A percentile compares a stretch with the other conserved stretches of the same genome.
Conservation (phyloP, 23 tunicate genomes). For the Halocynthia roretzi region DNA sequence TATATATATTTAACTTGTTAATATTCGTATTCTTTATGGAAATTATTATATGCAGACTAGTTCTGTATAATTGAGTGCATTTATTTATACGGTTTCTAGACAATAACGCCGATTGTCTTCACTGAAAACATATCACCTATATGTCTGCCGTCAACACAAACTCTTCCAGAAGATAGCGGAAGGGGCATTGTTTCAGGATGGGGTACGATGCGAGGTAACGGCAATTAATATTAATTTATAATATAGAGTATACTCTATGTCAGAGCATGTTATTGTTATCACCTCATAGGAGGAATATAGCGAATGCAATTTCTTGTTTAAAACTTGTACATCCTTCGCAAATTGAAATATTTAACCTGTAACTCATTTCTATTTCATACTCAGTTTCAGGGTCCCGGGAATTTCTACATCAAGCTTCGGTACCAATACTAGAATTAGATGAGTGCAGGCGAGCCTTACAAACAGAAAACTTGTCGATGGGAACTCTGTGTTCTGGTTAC, state of each 20-base stretch:
- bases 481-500: constrained; percentile 41
- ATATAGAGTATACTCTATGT: neutral
- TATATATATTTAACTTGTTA: neutral
- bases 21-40: neutral
- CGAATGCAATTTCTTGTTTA: neutral
- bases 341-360: neutral
- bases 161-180: neutral
- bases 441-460: neutral
- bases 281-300: neutral
- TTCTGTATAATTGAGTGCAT: neutral
- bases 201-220: constrained; percentile 33
- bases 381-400: constrained; percentile 22
- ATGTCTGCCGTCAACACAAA: constrained; percentile 10
- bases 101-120: constrained; percentile 8
- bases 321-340: neutral
- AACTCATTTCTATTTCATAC: neutral
- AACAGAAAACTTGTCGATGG: constrained; percentile 2
- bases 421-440: constrained; percentile 6
- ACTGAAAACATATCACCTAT: constrained; percentile 23
- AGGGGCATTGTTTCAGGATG: constrained; percentile 35
- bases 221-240: neutral
- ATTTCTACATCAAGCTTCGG: constrained; percentile 28
- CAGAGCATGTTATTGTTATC: too few relatives aligned
- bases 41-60: too few relatives aligned
- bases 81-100: constrained; percentile 2